These are phyloP conservation scores for Malurus cyaneus DNA, from an alignment of 2,113 vertebrate species.

Conservation along the genomic window DNA sequence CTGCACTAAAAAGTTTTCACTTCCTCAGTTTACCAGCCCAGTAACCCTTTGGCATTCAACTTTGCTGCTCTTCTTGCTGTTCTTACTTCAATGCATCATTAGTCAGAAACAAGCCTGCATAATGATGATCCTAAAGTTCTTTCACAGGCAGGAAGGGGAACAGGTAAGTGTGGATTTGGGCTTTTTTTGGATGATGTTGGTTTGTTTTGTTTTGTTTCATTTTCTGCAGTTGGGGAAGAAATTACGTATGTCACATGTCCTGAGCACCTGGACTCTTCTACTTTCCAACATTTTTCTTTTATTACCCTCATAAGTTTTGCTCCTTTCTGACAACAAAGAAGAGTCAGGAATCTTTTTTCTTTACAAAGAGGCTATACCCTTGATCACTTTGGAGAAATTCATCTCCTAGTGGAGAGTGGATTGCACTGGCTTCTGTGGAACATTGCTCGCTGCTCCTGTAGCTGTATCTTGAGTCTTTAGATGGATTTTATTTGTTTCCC, in stretches of 20 bases:
- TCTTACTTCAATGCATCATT: background rate
- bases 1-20: background rate
- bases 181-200: background rate
- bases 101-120: background rate
- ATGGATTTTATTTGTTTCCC: background rate
- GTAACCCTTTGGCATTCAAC: background rate
- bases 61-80: background rate
- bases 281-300: background rate
- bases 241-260: background rate
- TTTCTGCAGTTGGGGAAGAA: background rate
- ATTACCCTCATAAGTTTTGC: background rate
- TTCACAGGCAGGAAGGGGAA: background rate
- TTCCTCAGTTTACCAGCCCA: background rate
- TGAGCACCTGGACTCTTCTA: background rate
- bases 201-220: background rate
- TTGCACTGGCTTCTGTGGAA: background rate
- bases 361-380: background rate
- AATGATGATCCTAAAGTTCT: background rate
- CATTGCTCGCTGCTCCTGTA: background rate
- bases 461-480: background rate
- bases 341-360: background rate
- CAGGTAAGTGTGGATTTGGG: fast-evolving
- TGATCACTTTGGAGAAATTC: background rate
- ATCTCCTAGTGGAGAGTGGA: background rate
- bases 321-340: background rate